A percentile compares a stretch with the other conserved stretches of the same genome.
Conservation (phyloP, 1,140 invertebrate species). For the Drosophila dunni region DNA sequence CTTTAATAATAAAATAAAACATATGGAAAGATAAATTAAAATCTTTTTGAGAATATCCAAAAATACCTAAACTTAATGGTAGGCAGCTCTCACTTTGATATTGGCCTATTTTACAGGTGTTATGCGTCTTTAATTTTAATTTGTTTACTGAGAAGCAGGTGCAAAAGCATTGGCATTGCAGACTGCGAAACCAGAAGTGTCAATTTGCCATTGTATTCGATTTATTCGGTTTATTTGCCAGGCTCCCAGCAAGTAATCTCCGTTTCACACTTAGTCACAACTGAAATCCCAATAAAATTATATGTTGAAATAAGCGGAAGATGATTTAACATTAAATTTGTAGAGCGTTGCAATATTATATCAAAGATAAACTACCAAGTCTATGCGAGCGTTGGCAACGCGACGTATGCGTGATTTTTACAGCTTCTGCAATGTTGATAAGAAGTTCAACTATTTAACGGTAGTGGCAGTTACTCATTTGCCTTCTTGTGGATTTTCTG, state of each 20-base stretch:
- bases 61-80: too few relatives aligned
- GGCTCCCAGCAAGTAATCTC: conserved; percentile 1
- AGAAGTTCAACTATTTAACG: conserved; percentile 14
- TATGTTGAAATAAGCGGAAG: conserved; percentile 2
- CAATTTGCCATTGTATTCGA: conserved; percentile 26
- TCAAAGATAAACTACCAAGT: conserved; percentile 6
- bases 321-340: conserved; percentile 19
- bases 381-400: conserved; percentile 9
- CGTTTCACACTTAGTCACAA: conserved; percentile 29
- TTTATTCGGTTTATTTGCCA: conserved; percentile 22
- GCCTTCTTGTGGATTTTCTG: conserved; percentile 17
- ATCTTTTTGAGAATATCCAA: not conserved
- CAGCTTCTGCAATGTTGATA: not conserved
- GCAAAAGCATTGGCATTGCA: conserved; percentile 53
- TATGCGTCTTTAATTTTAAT: conserved; percentile 1
- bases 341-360: conserved; percentile 17
- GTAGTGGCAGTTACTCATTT: not conserved
- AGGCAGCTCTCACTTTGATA: not conserved
- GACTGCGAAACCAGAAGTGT: conserved; percentile 40
- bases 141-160: conserved; percentile 43
- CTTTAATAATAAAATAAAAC: not conserved
- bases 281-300: conserved; percentile 3
- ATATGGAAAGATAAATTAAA: not conserved
- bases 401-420: conserved; percentile 36
- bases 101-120: conserved; percentile 1